Evolutionary conservation across 2,888 invertebrate genomes (phyloP), one percentile per base, ranked within the genome.

Genomic region (Ethmia dodecea): DNA sequence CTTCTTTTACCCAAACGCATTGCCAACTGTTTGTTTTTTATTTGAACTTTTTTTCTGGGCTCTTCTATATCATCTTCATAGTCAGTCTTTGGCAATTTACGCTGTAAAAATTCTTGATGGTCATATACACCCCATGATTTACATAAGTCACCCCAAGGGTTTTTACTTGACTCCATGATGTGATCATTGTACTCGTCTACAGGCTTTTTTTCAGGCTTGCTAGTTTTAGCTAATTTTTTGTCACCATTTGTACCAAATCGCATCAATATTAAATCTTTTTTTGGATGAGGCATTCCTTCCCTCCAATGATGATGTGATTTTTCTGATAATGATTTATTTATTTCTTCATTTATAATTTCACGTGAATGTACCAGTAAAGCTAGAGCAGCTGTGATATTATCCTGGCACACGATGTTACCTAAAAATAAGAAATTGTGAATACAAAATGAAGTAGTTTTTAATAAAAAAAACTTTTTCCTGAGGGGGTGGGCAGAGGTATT

Each of bases 161-260:
- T 93, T 59, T 91, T 91, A 43, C 58, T 70, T 29, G 60, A 55
- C 42, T 71, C 64, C 53, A 66, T 57, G 39, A 42, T 56, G 42
- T 67, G 53, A 37, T 76, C 71, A 53, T 62, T 56, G 42, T 60
- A 60, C 31, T 57, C 55, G 48, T 58, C 49, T 30, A 56, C 34
- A 31, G 47, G 43, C 52, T 59, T 68, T 3, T 39, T 45, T 29
- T 64, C 60, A 13, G 50, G 35, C 33, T 64, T 35, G 16, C 22
- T 66, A 39, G 90, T 71, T 86, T 89, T 69, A 86, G 90, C 59
- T 84, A 91, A 50, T 57, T 74, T 93, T 55, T 90, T 92, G 63
- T 95, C 96, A 52, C 90, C 88, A 68, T 89, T 89, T 38, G 91
- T 91, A 15, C 94, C 92, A 86, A 93, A 95, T 43, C 95, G 81